Evolutionary conservation across 1,140 invertebrate species (phyloP).

Genomic region (Pogonognathellus flavescens): DNA sequence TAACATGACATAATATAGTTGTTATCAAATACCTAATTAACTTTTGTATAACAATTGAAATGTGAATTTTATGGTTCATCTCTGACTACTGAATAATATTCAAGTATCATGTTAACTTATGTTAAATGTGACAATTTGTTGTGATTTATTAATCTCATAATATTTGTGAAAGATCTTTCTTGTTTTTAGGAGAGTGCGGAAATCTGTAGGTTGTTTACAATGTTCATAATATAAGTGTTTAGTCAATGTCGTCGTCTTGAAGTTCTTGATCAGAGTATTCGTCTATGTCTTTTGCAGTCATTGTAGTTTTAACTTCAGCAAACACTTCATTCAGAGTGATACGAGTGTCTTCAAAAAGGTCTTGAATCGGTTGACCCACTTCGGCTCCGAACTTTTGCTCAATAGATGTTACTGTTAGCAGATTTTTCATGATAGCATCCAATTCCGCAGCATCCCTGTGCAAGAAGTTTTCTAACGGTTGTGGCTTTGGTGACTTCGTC

Average conservation of each 20-base stretch:
- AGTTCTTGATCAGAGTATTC: slow-evolving; percentile 10
- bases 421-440: neutral
- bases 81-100: too few relatives aligned
- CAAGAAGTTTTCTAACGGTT: neutral
- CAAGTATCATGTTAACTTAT: too few relatives aligned
- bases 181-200: too few relatives aligned
- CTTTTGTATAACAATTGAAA: too few relatives aligned
- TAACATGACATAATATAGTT: too few relatives aligned
- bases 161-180: too few relatives aligned
- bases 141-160: too few relatives aligned
- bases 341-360: slow-evolving; percentile 16
- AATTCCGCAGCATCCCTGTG: neutral
- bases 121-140: too few relatives aligned
- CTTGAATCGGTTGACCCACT: neutral
- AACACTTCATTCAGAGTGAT: slow-evolving; percentile 45
- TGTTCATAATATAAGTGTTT: neutral
- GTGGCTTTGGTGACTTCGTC: neutral
- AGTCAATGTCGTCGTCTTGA: neutral
- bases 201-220: too few relatives aligned
- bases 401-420: slow-evolving; percentile 21
- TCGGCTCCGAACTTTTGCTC: neutral
- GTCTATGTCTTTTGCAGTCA: neutral
- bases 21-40: too few relatives aligned
- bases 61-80: too few relatives aligned
- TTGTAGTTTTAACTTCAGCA: slow-evolving; percentile 13